Evolutionary conservation across 2,888 invertebrate species (phyloP).

Genomic region (Yponomeuta evonymella): DNA sequence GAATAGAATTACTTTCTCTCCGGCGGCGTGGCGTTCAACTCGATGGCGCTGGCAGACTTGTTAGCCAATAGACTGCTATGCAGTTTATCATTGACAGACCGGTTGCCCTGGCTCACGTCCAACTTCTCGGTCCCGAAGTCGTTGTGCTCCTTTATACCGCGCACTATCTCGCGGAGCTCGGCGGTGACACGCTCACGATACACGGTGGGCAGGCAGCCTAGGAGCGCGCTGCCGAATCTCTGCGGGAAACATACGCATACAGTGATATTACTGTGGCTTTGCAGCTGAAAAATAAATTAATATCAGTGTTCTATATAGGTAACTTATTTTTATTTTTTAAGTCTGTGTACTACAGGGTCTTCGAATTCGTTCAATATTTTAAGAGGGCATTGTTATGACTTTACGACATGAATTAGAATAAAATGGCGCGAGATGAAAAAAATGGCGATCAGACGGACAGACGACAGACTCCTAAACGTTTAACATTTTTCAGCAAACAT

Average conservation of each 20-base stretch:
- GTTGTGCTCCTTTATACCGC: slow-evolving; percentile 46
- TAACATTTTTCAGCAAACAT: too few relatives aligned
- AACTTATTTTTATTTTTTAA: too few relatives aligned
- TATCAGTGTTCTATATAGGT: too few relatives aligned
- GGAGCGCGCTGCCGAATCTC: slow-evolving; percentile 60
- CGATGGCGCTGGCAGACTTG: slow-evolving; percentile 57
- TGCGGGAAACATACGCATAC: slow-evolving; percentile 23
- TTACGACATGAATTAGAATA: too few relatives aligned
- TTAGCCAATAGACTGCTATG: slow-evolving; percentile 31
- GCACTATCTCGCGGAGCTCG: slow-evolving; percentile 54
- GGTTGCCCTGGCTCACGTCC: not conserved
- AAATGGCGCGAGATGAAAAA: too few relatives aligned
- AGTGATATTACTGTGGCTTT: not conserved
- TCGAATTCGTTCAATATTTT: too few relatives aligned
- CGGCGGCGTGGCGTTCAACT: slow-evolving; percentile 52
- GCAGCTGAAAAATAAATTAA: too few relatives aligned
- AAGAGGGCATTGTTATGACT: too few relatives aligned
- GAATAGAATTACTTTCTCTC: slow-evolving; percentile 41
- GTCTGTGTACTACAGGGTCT: too few relatives aligned
- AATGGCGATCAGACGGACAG: too few relatives aligned
- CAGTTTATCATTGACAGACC: not conserved
- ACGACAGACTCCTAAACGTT: too few relatives aligned
- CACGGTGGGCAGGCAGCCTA: slow-evolving; percentile 51
- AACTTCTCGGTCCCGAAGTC: slow-evolving; percentile 27
- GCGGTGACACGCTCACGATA: slow-evolving; percentile 50